Evolutionary conservation across 1,140 invertebrate genomes (phyloP), one percentile per base, ranked within the genome.

Genomic region (Episyrphus balteatus): DNA sequence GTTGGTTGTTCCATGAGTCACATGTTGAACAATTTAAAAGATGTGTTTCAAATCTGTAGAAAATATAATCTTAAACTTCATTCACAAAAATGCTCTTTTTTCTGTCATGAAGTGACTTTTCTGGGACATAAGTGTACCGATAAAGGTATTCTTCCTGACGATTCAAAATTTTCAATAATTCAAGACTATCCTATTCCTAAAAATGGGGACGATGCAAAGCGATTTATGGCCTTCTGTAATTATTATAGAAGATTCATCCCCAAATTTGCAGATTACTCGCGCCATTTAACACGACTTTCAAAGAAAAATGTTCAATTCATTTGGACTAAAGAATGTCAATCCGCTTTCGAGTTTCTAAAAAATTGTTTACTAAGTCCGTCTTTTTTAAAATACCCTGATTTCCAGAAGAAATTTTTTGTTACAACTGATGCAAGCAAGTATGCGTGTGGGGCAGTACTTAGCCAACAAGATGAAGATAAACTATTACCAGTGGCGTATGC

Each of bases 1-100:
- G 44, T 55, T 40, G 57, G 55, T 7, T 26, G 50, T 10, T 51
- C 47, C 19, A 18, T 51, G 19, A 33, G 46, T 10, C 14, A 40
- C 3, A 55, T 59, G 21, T 51, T 52, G 46, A 49, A 48, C 43
- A 58, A 59, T 41, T 37, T 58, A 39, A 47, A 43, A 12, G 44
- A 52, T n/a, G 46, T 61, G 18, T 54, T 61, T 21, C 14, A 44
- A 11, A 54, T 49, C 39, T 39, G 54, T 15, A 44, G 55, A 41
- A 51, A 56, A 47, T 48, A 50, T 34, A 57, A 56, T 51, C 51
- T 64, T 38, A 62, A 62, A 50, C 39, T 64, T 44, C 55, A 61
- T 34, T 55, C 53, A 5, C 13, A 18, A 15, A 63, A 61, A 46
- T 61, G 58, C 42, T 10, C 54, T 30, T 59, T 64, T 55, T 50